Percentiles rank a stretch among this genome's conserved stretches.
These are phyloP conservation scores for Mustela lutreola DNA, from an alignment of 2,113 vertebrate genomes.

Conservation along the genomic window DNA sequence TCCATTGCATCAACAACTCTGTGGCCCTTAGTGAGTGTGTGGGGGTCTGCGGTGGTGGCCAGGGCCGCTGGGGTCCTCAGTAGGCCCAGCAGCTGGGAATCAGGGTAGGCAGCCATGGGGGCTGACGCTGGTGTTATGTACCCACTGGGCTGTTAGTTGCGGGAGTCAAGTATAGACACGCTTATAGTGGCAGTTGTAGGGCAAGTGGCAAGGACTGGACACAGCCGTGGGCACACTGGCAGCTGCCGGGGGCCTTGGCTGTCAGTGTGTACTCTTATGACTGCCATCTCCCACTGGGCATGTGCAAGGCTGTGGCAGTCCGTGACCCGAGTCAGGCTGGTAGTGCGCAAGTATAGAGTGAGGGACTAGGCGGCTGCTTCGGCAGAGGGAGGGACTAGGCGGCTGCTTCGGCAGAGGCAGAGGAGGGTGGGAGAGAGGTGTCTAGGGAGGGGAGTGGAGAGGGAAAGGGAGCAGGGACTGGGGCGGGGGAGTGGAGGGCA, in stretches of 20 bases:
- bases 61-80: background rate
- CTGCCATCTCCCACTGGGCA: background rate
- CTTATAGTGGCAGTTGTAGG: no score
- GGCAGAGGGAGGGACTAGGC: background rate
- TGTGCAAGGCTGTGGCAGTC: background rate
- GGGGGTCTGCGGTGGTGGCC: background rate
- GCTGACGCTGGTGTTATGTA: background rate
- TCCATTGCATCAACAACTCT: background rate
- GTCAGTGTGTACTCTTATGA: accelerated
- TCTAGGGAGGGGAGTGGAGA: no score
- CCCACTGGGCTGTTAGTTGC: background rate
- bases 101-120: background rate
- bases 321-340: background rate
- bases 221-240: background rate
- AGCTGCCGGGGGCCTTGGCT: background rate
- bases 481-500: background rate
- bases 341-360: background rate
- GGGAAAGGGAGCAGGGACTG: no score
- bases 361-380: background rate
- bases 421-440: no score
- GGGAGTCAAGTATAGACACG: background rate
- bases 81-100: background rate
- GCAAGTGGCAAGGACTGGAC: background rate
- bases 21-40: background rate
- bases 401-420: background rate